Conservation (phyloP, 1,140 invertebrate genomes). For the Drosophila persimilis region DNA sequence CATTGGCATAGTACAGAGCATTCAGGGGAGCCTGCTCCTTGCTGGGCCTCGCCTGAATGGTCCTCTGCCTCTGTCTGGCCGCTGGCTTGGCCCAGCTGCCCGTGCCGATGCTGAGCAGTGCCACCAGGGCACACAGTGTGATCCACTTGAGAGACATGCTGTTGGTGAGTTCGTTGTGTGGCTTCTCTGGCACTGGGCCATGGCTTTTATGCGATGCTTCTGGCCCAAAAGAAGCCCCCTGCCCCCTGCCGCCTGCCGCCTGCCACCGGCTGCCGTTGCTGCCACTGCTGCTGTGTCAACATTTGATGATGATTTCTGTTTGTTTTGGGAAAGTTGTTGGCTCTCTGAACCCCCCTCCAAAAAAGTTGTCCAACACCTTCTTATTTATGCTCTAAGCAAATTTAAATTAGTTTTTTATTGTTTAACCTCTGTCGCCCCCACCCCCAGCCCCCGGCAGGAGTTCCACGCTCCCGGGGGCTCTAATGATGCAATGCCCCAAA, state of each 20-base stretch:
- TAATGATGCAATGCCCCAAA: constrained; percentile 71
- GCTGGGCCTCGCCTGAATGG: constrained; percentile 39
- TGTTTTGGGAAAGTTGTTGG: constrained; percentile 18
- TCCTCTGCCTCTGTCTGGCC: constrained; percentile 4
- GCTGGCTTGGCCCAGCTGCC: constrained; percentile 28
- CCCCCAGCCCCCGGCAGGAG: constrained; percentile 9
- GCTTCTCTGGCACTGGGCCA: constrained; percentile 9
- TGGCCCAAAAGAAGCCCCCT: neutral
- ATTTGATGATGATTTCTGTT: constrained; percentile 11
- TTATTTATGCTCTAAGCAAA: constrained; percentile 76
- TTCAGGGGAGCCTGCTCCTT: constrained; percentile 49
- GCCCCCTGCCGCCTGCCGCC: no score
- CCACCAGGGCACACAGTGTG: constrained; percentile 50
- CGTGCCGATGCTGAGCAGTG: constrained; percentile 37
- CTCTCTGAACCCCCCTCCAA: constrained; percentile 32
- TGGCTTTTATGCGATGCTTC: constrained; percentile 49
- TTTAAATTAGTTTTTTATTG: constrained; percentile 80
- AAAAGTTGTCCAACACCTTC: constrained; percentile 67
- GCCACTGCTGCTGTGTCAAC: neutral
- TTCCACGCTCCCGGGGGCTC: constrained; percentile 21
- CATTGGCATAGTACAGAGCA: constrained; percentile 40
- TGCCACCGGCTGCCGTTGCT: constrained; percentile 32
- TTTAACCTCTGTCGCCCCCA: constrained; percentile 24
- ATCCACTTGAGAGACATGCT: constrained; percentile 62
- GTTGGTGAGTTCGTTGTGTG: constrained; percentile 45